Percentiles rank a stretch among this genome's conserved stretches.
These are phyloP conservation scores for Cyphomyrmex costatus DNA, from an alignment of 1,140 invertebrate genomes.

Conservation along the genomic window DNA sequence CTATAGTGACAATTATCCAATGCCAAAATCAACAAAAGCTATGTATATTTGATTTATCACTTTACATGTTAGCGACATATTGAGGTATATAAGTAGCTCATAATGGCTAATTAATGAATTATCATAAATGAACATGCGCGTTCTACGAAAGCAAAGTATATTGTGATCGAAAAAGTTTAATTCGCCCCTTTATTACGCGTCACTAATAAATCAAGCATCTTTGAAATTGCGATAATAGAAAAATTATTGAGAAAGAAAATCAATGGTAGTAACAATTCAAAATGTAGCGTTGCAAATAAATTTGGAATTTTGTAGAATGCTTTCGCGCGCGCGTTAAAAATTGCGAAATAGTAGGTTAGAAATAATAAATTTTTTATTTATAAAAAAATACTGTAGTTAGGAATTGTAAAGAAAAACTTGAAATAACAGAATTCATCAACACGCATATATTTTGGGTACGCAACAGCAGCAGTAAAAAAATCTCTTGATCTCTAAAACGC, in stretches of 20 bases:
- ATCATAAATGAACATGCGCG: conserved; percentile 19
- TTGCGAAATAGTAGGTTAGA: background rate
- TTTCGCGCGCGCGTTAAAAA: too few species aligned
- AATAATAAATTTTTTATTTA: background rate
- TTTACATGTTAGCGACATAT: conserved; percentile 13
- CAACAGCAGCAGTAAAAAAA: background rate
- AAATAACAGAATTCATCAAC: background rate
- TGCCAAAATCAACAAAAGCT: background rate
- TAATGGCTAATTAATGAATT: conserved; percentile 5
- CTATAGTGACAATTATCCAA: background rate
- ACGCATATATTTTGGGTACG: background rate
- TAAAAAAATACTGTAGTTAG: background rate
- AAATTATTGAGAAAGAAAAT: background rate
- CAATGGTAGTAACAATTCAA: background rate
- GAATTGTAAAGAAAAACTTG: background rate
- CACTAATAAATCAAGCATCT: background rate
- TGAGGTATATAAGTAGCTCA: background rate
- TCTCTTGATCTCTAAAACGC: conserved; percentile 6
- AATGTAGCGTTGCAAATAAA: background rate
- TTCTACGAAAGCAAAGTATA: background rate
- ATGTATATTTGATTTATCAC: background rate
- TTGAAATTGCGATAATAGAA: background rate
- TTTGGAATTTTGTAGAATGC: too few species aligned
- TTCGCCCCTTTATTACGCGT: background rate
- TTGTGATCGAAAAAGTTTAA: background rate